Base-by-base conservation (phyloP, 2,888 invertebrate species). In the Catocala fraxini region DNA sequence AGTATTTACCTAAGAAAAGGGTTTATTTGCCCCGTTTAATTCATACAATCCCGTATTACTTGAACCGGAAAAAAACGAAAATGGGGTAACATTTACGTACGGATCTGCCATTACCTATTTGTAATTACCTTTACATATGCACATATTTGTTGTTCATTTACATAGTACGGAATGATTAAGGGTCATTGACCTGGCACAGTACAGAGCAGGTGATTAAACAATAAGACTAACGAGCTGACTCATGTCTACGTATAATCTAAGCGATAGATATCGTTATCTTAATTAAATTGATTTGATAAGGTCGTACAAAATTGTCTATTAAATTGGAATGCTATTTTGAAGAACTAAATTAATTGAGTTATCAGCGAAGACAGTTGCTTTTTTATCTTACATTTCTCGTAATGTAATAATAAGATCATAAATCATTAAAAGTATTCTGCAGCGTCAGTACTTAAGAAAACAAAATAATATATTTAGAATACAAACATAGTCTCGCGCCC, bases 161-260 rank as follows among this genome's bases (percentile, higher is more conserved):
- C 62, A 64, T 59, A 56, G 34, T 51, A 51, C 56, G 25, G 43
- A 58, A 52, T 67, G 53, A 64, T 57, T 25, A 43, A 59, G 48
- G 56, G 57, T 65, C 59, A 68, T 59, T 68, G 66, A 59, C 65
- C 43, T 52, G 42, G 33, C 12, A 43, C 51, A 34, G 41, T 54
- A 59, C 60, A 58, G 56, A 62, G 56, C 45, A 55, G 59, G 59
- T 65, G 64, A 70, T 71, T 69, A 77, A 53, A 60, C 68, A 74
- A 74, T 63, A 56, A 60, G 45, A 48, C 65, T 71, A 75, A 77
- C 68, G 69, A 77, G 64, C 55, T 48, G 49, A 57, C 35, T 53
- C 47, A 53, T 41, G 47, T 46, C 68, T 42, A 62, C 56, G 6
- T 39, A 45, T 33, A 45, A 57, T 61, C 49, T 54, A 62, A 59